Evolutionary conservation across 2,113 vertebrate genomes (phyloP), one percentile per base, ranked within the genome.

Genomic region (Phaetusa simplex): DNA sequence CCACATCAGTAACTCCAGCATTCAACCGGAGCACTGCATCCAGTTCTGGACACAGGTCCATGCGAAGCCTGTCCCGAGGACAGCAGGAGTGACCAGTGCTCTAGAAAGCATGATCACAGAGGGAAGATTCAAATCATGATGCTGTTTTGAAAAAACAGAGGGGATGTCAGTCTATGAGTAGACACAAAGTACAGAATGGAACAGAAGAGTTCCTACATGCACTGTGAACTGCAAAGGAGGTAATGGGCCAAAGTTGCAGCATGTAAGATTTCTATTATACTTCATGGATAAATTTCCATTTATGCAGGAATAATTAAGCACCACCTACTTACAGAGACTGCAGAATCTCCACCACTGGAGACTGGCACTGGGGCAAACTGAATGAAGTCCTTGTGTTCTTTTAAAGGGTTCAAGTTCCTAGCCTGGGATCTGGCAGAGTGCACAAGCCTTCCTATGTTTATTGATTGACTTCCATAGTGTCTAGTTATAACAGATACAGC

Each of bases 1-100:
- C 36, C 32, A 12, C 49, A 50, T 15, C 52, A 69, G 55, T 42
- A 62, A 38, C 40, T 55, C 32, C 30, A 45, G 47, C 21, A 23
- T 8, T 36, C 36, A 69, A 40, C 6, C 3, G 1, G 45, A 83
- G 53, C 36, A 30, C 43, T 32, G 3, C 65, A 62, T 22, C 20
- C 22, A 23, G 40, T 69, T 36, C 58, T 45, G 74, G 22, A 55
- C 30, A 27, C 14, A 34, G 49, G 72, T 20, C 36, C 45, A 34
- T 1, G 18, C 18, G 58, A 72, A 90, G 52, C 27, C 19, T 6
- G 1, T 14, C 29, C 47, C 42, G 17, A 79, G 71, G 17, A 83
- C 12, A 76, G 11, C 11, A 2, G 3, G 11, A 64, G n/a, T 1
- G 5, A 84, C 26, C 76, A 53, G 29, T 0, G 0, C 36, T 77